Evolutionary conservation across 2,113 vertebrate species (phyloP), one percentile per base, ranked within the genome.

Genomic region (Mionectes macconnelli): DNA sequence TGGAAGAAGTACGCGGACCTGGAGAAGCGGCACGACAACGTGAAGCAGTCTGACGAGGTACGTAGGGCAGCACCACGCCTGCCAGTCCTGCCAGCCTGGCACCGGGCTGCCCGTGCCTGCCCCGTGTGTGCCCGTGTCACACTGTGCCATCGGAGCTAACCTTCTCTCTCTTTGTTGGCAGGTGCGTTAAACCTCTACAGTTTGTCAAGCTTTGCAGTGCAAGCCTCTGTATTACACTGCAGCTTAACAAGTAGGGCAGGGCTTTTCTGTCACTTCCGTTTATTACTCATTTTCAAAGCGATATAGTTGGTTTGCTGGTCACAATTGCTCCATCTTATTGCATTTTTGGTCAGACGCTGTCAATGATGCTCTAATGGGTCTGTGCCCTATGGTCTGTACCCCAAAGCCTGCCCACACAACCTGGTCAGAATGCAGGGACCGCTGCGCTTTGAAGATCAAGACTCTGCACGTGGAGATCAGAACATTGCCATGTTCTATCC

Each of bases 1-100:
- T 99, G 99, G 99, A 99, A 99, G 97, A 99, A 99, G 91, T 99
- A 99, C 42, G 99, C 99, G 5, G 99, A 99, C 94, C 98, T 99
- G 21, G 99, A 99, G 96, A 99, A 99, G 96, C 99, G 98, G 37
- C 98, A 99, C 11, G 98, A 97, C 83, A 98, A 99, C 94, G 93
- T 99, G 40, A 99, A 99, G 62, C 98, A 98, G 75, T 99, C 99
- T 49, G 99, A 99, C 94, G 99, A 99, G 99, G 99, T 99, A 98
- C 85, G 98, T 97, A 97, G 80, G 91, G 14, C 95, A 95, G 96
- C 79, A 2, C n/a, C 56, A 16, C 33, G 1, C 22, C 57, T 25
- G 57, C 57, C 57, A 23, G n/a, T 37, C n/a, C n/a, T 59, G 55
- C n/a, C 57, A 24, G 56, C 56, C 57, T 16, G 57, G 57, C 57